A percentile compares a stretch with the other conserved stretches of the same genome.
These are phyloP conservation scores for Boleophthalmus pectinirostris DNA, from an alignment of 2,113 vertebrate genomes.

Conservation along the genomic window DNA sequence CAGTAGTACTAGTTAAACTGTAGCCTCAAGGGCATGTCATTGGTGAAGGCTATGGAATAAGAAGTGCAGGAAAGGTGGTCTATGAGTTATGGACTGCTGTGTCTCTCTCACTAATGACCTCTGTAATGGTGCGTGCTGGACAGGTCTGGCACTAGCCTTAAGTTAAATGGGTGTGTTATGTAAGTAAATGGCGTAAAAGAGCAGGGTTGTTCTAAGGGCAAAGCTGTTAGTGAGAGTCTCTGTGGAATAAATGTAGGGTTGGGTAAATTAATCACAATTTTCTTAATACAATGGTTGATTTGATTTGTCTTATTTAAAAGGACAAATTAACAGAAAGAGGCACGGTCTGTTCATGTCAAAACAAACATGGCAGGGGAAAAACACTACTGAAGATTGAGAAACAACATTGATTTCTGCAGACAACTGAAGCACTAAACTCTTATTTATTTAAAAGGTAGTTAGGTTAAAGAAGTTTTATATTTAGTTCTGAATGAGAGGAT, in stretches of 20 bases:
- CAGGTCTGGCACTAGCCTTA: constrained; percentile 11
- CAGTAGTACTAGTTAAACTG: background rate
- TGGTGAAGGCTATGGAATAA: constrained; percentile 2
- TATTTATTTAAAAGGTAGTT: too few relatives aligned
- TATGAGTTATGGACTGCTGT: background rate
- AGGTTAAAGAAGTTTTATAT: too few relatives aligned
- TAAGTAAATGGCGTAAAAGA: constrained; percentile 34
- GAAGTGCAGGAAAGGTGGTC: background rate
- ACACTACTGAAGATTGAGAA: too few relatives aligned
- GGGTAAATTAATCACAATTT: too few relatives aligned
- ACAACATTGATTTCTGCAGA: too few relatives aligned
- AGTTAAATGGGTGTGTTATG: constrained; percentile 33
- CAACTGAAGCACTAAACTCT: too few relatives aligned
- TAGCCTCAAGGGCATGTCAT: background rate
- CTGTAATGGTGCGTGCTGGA: constrained; percentile 12
- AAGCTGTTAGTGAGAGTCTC: constrained; percentile 38
- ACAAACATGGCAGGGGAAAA: too few relatives aligned
- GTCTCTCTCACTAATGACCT: background rate
- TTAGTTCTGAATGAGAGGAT: too few relatives aligned
- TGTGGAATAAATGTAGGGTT: constrained; percentile 11
- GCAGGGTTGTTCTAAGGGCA: constrained; percentile 40
- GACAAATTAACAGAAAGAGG: too few relatives aligned
- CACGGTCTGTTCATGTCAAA: too few relatives aligned
- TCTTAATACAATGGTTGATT: too few relatives aligned
- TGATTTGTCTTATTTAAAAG: too few relatives aligned